Evolutionary conservation across 23 tunicate genomes (phyloP).

Genomic region (Botrylloides violaceus): DNA sequence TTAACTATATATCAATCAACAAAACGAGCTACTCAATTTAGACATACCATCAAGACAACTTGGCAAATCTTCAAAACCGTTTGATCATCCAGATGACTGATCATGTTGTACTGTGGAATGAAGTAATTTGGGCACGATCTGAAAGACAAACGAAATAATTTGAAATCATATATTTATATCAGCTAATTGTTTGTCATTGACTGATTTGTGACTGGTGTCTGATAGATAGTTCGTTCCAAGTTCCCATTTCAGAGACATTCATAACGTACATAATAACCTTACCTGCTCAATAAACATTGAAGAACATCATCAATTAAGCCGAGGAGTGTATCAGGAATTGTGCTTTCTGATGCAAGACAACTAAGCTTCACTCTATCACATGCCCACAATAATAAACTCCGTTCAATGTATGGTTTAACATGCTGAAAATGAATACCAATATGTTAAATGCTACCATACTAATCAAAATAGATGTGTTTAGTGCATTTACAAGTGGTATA

Average conservation of each 20-base stretch:
- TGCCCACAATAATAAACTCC: slow-evolving; percentile 89
- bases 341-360: slow-evolving; percentile 72
- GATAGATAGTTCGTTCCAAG: too few species aligned
- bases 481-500: too few species aligned
- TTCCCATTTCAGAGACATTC: too few species aligned
- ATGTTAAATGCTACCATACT: too few species aligned
- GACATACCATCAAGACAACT: slow-evolving; percentile 88
- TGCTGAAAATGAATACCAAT: too few species aligned
- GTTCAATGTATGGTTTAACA: slow-evolving; percentile 74
- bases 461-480: too few species aligned
- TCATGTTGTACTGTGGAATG: slow-evolving; percentile 93
- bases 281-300: slow-evolving; percentile 76
- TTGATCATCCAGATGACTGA: slow-evolving; percentile 77
- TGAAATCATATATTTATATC: too few species aligned
- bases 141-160: slow-evolving; percentile 13
- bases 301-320: slow-evolving; percentile 96
- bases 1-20: too few species aligned
- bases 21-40: too few species aligned
- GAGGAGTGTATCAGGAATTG: slow-evolving; percentile 53
- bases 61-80: slow-evolving; percentile 84
- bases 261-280: neutral
- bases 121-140: slow-evolving; percentile 89
- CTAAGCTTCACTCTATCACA: slow-evolving; percentile 88
- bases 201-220: too few species aligned
- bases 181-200: too few species aligned